phyloP scores from a whole-genome alignment of 2,797 vertebrate genomes.

The Halcyon badia region DNA sequence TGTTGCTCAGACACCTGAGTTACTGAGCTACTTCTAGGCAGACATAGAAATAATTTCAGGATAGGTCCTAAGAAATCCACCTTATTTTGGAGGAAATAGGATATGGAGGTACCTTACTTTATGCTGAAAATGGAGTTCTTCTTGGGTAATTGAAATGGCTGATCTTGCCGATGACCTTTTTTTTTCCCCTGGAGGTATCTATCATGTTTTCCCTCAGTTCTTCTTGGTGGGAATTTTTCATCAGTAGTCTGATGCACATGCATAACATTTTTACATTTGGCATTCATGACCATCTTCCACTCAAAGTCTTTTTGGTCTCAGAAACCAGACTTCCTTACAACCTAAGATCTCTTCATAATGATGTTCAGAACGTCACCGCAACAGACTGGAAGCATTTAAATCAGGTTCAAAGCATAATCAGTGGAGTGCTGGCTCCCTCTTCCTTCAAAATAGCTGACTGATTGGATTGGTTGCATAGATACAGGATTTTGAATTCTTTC shows the following conservation, averaged over 20 bases:
- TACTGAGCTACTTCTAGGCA: neutral
- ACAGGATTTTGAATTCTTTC: neutral
- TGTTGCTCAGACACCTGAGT: neutral
- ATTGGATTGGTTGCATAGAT: neutral
- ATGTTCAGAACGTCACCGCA: neutral
- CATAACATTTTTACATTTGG: neutral
- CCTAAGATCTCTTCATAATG: neutral
- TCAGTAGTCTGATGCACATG: neutral
- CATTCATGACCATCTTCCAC: neutral
- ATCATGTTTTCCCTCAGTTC: neutral
- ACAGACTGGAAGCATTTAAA: neutral
- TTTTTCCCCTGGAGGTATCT: neutral
- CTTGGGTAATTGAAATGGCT: neutral
- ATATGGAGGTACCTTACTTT: neutral
- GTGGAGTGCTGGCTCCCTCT: neutral
- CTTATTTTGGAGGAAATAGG: neutral
- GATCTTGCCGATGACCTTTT: neutral
- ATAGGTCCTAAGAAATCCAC: neutral
- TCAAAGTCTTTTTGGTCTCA: neutral
- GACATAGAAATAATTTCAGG: neutral
- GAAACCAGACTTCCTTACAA: neutral
- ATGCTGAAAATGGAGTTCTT: neutral
- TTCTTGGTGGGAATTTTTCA: neutral
- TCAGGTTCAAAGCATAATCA: neutral
- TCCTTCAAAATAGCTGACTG: neutral